phyloP scores from a whole-genome alignment of 1,140 invertebrate species.

The Drosophila pachea region DNA sequence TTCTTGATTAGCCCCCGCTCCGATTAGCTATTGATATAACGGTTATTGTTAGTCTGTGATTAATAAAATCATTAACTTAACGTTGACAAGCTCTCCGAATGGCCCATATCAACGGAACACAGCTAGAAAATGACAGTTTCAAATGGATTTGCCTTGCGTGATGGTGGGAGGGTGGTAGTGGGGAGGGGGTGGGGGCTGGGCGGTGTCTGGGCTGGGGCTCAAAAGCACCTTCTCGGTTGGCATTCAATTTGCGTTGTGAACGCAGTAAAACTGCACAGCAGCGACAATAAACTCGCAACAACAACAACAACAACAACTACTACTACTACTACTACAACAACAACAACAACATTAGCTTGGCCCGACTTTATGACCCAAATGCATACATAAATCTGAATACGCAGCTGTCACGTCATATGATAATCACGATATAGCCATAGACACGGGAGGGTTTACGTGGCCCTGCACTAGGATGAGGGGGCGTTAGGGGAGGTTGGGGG shows the following conservation, averaged over 20 bases:
- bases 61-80: too few relatives aligned
- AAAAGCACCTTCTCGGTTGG: background rate
- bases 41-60: too few relatives aligned
- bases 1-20: too few relatives aligned
- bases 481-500: slow-evolving; percentile 2
- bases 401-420: slow-evolving; percentile 77
- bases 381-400: slow-evolving; percentile 75
- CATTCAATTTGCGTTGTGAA: slow-evolving; percentile 53
- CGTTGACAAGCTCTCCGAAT: too few relatives aligned
- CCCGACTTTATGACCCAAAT: slow-evolving; percentile 71
- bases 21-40: too few relatives aligned
- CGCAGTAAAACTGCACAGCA: slow-evolving; percentile 26
- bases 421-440: slow-evolving; percentile 68
- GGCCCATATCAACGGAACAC: too few relatives aligned
- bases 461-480: background rate
- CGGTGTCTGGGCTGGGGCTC: too few relatives aligned
- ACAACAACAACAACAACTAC: too few relatives aligned
- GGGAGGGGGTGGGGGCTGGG: too few relatives aligned
- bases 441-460: background rate
- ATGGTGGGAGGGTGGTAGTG: background rate
- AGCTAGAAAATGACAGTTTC: background rate
- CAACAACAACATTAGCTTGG: slow-evolving; percentile 5
- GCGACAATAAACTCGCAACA: slow-evolving; percentile 35
- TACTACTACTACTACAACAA: slow-evolving; percentile 27
- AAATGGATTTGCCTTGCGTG: slow-evolving; percentile 1